Percentiles rank a stretch among this genome's conserved stretches.
These are phyloP conservation scores for Saturnia japonica DNA, from an alignment of 2,888 invertebrate genomes.

Conservation along the genomic window DNA sequence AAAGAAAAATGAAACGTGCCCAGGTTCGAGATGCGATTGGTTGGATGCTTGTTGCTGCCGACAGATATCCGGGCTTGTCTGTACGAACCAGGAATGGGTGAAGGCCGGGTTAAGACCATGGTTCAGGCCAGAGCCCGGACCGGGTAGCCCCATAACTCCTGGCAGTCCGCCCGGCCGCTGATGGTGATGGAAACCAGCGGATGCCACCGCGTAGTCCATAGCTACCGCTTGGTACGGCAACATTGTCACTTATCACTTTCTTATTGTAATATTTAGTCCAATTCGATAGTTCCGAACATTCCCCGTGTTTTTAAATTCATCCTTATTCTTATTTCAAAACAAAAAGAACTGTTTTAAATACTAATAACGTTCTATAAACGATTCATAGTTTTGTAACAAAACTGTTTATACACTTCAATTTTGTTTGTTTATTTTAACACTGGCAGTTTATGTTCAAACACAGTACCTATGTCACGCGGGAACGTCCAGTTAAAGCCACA, in stretches of 20 bases:
- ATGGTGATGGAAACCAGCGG: constrained; percentile 78
- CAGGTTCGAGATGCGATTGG: constrained; percentile 93
- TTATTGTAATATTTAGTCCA: constrained; percentile 41
- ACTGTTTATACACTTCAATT: constrained; percentile 4
- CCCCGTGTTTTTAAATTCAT: constrained; percentile 46
- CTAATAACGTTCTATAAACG: background rate
- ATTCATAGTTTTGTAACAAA: background rate
- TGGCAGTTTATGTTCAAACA: constrained; percentile 19
- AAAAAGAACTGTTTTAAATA: constrained; percentile 15
- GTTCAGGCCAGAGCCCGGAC: constrained; percentile 75
- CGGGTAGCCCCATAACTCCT: constrained; percentile 82
- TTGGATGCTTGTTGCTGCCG: constrained; percentile 89
- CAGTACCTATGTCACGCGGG: constrained; percentile 25
- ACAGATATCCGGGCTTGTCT: constrained; percentile 94
- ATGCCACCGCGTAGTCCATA: constrained; percentile 90
- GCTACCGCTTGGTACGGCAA: constrained; percentile 94
- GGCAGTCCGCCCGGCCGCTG: constrained; percentile 78
- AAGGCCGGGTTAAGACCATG: constrained; percentile 87
- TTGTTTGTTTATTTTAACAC: background rate
- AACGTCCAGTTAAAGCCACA: constrained; percentile 30
- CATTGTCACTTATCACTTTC: constrained; percentile 79
- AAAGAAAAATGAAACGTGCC: constrained; percentile 89
- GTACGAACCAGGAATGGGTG: constrained; percentile 97
- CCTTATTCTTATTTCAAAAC: constrained; percentile 30
- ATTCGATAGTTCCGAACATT: constrained; percentile 44